Evolutionary conservation across 2,888 invertebrate species (phyloP).

Genomic region (Nomada fucata): DNA sequence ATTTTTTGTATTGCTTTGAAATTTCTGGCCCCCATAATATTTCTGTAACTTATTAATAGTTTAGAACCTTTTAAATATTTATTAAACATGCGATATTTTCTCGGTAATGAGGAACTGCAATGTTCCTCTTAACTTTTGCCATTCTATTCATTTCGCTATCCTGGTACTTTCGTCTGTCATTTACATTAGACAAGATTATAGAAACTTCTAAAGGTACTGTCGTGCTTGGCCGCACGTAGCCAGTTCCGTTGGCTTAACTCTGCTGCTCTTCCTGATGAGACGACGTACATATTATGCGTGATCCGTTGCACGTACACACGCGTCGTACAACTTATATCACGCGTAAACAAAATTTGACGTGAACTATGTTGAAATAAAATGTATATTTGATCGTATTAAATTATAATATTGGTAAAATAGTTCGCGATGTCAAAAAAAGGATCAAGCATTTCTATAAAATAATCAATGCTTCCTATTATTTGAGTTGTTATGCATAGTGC

Average conservation of each 20-base stretch:
- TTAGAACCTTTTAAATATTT: neutral
- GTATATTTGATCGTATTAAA: neutral
- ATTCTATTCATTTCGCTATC: neutral
- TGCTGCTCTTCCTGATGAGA: neutral
- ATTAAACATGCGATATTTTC: neutral
- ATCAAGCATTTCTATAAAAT: neutral
- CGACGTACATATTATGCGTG: conserved; percentile 1
- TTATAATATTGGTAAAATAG: neutral
- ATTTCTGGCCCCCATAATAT: too few relatives aligned
- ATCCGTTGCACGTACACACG: conserved; percentile 17
- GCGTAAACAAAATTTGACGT: neutral
- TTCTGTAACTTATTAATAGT: neutral
- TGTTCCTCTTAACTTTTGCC: neutral
- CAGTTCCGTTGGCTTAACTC: conserved; percentile 3
- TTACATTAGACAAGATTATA: neutral
- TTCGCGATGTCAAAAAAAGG: neutral
- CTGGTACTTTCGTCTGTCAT: neutral
- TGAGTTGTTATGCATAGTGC: too few relatives aligned
- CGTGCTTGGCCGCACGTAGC: conserved; percentile 37
- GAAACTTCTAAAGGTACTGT: neutral
- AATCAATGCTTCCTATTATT: neutral
- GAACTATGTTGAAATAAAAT: neutral
- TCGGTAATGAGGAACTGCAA: neutral
- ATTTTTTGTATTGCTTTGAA: too few relatives aligned
- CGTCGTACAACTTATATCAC: neutral